Evolutionary conservation across 1,140 invertebrate genomes (phyloP).

Genomic region (Yoshiicerus persimilis): DNA sequence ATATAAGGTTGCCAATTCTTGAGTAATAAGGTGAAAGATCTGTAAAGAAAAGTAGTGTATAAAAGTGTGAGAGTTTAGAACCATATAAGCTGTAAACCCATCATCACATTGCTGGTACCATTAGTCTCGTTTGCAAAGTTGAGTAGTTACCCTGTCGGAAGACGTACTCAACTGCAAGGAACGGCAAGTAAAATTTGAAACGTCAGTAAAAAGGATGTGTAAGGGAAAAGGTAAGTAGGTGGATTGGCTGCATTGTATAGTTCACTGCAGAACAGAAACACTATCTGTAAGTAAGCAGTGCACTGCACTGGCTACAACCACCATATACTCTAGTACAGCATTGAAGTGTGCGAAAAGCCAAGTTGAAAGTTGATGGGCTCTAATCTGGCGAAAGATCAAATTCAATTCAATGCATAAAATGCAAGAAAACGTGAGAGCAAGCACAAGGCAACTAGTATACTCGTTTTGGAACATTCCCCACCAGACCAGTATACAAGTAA

Average conservation of each 20-base stretch:
- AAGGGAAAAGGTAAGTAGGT: neutral
- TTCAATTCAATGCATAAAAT: conserved; percentile 24
- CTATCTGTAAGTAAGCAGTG: neutral
- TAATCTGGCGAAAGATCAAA: conserved; percentile 19
- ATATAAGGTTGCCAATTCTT: neutral
- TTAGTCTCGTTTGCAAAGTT: neutral
- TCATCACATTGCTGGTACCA: neutral
- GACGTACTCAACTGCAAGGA: neutral
- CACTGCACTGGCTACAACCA: neutral
- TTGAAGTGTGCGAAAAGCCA: neutral
- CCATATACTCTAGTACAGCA: neutral
- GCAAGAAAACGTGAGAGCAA: conserved; percentile 13
- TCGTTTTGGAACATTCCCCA: neutral
- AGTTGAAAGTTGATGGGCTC: conserved; percentile 13
- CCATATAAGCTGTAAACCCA: neutral
- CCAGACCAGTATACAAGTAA: neutral
- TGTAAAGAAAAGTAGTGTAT: neutral
- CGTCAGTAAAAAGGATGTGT: neutral
- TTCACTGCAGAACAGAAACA: neutral
- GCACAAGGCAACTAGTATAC: neutral
- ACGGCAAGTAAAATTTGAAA: neutral
- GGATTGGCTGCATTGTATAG: neutral
- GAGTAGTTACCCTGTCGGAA: neutral
- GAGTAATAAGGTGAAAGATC: neutral
- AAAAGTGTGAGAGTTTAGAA: neutral